phyloP scores from a whole-genome alignment of 1,140 invertebrate species.

The Zaprionus camerounensis region DNA sequence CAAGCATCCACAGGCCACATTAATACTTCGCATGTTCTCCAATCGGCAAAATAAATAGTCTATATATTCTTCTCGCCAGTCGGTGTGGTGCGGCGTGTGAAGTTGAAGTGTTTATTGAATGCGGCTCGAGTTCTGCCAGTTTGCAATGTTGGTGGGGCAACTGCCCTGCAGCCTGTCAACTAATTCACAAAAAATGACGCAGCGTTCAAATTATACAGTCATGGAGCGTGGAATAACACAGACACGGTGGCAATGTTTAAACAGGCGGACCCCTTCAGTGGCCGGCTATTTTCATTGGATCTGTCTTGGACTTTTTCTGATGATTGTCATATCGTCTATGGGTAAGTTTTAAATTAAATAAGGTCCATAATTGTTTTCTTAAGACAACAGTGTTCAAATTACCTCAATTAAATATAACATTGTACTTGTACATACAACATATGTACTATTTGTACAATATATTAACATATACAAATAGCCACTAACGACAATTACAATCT shows the following conservation, averaged over 20 bases:
- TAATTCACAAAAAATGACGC: constrained; percentile 50
- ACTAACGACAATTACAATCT: no score
- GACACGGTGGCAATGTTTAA: constrained; percentile 32
- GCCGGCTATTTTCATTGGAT: constrained; percentile 22
- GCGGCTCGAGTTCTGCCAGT: constrained; percentile 59
- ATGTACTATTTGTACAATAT: no score
- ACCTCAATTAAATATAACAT: no score
- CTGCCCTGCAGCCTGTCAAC: constrained; percentile 53
- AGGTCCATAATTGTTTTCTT: background rate
- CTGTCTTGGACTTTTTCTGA: constrained; percentile 31
- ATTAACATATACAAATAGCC: no score
- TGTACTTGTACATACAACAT: no score
- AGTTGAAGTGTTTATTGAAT: constrained; percentile 80
- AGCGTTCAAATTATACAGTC: constrained; percentile 30
- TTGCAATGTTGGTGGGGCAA: constrained; percentile 33
- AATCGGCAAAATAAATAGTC: constrained; percentile 33
- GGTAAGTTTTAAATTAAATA: constrained; percentile 51
- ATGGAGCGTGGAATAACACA: constrained; percentile 25
- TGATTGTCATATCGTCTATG: constrained; percentile 40
- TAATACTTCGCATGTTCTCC: constrained; percentile 62
- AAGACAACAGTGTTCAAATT: background rate
- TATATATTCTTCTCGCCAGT: constrained; percentile 25
- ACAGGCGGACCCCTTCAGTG: constrained; percentile 26
- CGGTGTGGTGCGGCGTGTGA: constrained; percentile 43
- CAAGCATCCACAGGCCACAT: constrained; percentile 43